These are phyloP conservation scores for Centropristis striata DNA, from an alignment of 2,113 vertebrate genomes.

Conservation along the genomic window DNA sequence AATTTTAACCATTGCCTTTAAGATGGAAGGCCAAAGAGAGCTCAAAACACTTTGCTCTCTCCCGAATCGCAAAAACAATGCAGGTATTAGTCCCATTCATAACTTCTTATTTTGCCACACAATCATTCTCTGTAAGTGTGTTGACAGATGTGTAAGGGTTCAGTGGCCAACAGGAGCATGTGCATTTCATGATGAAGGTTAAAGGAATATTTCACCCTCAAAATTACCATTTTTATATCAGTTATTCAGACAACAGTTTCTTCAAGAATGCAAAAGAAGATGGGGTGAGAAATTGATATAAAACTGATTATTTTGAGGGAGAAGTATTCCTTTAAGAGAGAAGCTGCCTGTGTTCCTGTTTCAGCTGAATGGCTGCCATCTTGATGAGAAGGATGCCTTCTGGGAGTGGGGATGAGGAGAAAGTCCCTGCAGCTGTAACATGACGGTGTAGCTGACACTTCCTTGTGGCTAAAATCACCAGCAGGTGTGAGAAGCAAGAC, in stretches of 20 bases:
- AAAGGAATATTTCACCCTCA: no score
- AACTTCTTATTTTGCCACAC: background rate
- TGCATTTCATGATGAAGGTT: background rate
- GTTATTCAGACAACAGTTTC: no score
- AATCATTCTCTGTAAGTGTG: background rate
- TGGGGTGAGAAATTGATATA: no score
- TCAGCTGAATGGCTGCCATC: background rate
- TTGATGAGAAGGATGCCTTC: background rate
- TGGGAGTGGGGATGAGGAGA: background rate
- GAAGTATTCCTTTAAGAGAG: background rate
- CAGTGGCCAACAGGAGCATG: background rate
- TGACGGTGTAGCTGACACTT: slow-evolving; percentile 1
- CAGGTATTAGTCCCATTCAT: background rate
- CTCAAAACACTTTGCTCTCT: background rate
- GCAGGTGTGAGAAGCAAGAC: slow-evolving; percentile 38
- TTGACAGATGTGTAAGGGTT: no score
- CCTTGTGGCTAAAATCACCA: slow-evolving; percentile 12
- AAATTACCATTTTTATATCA: no score
- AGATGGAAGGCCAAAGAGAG: background rate
- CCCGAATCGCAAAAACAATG: background rate
- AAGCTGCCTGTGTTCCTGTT: background rate
- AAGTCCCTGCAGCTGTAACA: slow-evolving; percentile 7
- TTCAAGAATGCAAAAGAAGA: no score
- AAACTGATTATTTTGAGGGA: no score
- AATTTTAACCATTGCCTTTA: background rate